A percentile compares a stretch with the other conserved stretches of the same genome.
These are phyloP conservation scores for Nephrotoma appendiculata DNA, from an alignment of 2,888 invertebrate genomes.

Conservation along the genomic window DNA sequence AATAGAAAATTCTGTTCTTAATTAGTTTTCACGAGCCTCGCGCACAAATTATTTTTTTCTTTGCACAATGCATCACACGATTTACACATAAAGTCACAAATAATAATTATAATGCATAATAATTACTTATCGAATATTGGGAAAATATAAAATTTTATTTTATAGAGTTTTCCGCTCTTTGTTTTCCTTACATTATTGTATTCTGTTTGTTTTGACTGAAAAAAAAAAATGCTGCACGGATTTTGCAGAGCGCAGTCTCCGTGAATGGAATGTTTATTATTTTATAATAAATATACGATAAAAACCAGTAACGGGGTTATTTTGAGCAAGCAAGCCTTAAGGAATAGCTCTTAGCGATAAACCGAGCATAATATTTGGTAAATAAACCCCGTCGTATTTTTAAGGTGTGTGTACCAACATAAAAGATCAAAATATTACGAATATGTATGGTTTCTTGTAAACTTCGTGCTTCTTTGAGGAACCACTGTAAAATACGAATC, in stretches of 20 bases:
- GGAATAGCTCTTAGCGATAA: no score
- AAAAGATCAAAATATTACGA: no score
- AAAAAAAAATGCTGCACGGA: background rate
- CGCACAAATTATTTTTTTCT: background rate
- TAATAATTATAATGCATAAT: background rate
- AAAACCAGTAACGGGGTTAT: background rate
- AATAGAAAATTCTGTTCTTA: background rate
- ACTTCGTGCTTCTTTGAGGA: no score
- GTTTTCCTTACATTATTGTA: background rate
- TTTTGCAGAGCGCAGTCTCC: background rate
- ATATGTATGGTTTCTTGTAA: no score
- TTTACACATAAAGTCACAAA: background rate
- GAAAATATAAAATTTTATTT: background rate
- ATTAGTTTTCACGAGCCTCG: background rate
- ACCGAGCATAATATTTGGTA: no score
- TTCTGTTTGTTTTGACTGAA: background rate
- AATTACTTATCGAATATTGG: background rate
- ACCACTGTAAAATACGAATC: no score
- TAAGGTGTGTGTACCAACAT: no score
- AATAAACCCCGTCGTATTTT: no score
- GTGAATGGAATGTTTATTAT: background rate
- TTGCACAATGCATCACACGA: background rate
- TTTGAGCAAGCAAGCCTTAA: background rate
- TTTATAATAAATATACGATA: background rate
- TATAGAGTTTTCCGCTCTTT: background rate